Base-by-base conservation (phyloP, 2,888 invertebrate species). In the Eupeodes luniger region DNA sequence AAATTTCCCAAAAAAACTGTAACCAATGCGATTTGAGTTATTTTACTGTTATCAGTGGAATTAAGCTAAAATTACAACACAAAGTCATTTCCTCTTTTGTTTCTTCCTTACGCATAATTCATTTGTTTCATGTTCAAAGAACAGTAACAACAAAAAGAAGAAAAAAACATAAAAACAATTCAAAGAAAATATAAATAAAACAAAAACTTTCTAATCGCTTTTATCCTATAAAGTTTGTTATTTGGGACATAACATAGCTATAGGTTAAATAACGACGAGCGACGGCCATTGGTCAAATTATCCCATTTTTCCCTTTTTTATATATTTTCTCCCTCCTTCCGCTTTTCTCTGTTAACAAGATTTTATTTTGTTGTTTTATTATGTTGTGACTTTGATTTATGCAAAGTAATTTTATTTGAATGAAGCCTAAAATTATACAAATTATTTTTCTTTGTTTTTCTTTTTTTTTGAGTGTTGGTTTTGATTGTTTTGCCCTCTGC, bases 281-380 rank as follows among this genome's bases (percentile, higher is more conserved):
- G 47, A 72, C 47, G 72, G 57, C 7, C 72, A 72, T 47, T 72
- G 72, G 72, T 72, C 72, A 72, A 72, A 72, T 72, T 72, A 72
- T 72, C 44, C 72, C 47, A 72, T n/a, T 47, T 44, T 34, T 47
- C 47, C 70, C 70, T 55, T 40, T 40, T n/a, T 16, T 51, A 27
- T 27, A 27, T 27, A 27, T 27, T 27, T 27, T 27, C 4, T 4
- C 6, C 11, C 14, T 14, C 64, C 44, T 9, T 16, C 12, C 11
- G 2, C 11, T 5, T 11, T 1, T 40, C n/a, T 2, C 36, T 49
- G 27, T 51, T 67, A 4, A 44, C 6, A 36, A 55, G 44, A 55
- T 55, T 70, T 59, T 34, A 27, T 72, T 59, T 44, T 44, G 57
- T 57, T 70, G 27, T 27, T 27, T 27, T 27, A 5, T 70, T 57